Percentiles rank a stretch among this genome's conserved stretches.
Conservation (phyloP, 2,113 vertebrate genomes). For the Riparia riparia region DNA sequence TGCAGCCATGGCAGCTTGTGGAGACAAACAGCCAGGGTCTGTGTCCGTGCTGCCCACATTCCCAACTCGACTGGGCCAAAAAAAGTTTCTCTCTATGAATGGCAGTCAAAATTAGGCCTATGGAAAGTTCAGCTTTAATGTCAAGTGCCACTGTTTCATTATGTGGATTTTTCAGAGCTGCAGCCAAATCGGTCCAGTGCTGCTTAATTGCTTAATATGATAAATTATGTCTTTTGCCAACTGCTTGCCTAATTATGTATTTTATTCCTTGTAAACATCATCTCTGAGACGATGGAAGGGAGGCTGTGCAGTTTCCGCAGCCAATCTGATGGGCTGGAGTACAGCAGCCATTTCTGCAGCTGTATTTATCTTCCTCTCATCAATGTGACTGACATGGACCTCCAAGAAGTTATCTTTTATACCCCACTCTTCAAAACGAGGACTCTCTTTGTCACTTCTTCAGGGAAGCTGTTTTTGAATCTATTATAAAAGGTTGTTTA, state of each 20-base stretch:
- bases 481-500: not conserved
- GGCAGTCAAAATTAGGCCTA: not conserved
- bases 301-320: not conserved
- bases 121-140: not conserved
- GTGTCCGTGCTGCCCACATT: not conserved
- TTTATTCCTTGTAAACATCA: constrained; percentile 35
- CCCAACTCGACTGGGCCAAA: rapidly evolving
- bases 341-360: not conserved
- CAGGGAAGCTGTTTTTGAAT: not conserved
- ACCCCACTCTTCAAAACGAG: not conserved
- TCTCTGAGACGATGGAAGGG: not conserved
- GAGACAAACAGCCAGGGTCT: not conserved
- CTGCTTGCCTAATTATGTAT: constrained; percentile 40
- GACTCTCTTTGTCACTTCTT: not conserved
- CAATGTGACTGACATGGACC: not conserved
- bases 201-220: constrained; percentile 40
- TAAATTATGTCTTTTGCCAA: constrained; percentile 40
- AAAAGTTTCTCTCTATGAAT: not conserved
- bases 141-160: constrained; percentile 19
- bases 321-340: constrained; percentile 43
- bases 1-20: not conserved
- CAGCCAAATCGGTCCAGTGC: not conserved
- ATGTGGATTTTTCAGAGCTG: constrained; percentile 6
- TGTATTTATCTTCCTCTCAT: constrained; percentile 1
- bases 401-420: not conserved